Conservation (phyloP, 2,113 vertebrate species). For the Sphaerodactylus townsendi region DNA sequence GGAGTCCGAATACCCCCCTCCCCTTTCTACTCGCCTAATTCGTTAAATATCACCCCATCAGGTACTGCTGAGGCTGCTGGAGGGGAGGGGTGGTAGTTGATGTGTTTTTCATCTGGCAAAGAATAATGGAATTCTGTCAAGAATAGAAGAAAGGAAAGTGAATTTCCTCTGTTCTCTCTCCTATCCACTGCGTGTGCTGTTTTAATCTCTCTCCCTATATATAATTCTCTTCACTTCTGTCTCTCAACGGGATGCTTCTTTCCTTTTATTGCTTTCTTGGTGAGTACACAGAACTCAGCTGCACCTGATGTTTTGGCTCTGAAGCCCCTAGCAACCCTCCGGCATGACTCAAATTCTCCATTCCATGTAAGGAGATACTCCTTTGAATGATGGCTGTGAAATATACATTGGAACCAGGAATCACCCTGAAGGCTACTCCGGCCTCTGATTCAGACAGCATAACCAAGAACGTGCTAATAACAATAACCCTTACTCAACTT, state of each 20-base stretch:
- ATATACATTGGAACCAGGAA: conserved; percentile 17
- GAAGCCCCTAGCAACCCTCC: conserved; percentile 23
- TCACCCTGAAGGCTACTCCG: background rate
- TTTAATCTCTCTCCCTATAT: conserved; percentile 23
- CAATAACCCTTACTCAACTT: background rate
- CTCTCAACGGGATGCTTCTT: conserved; percentile 24
- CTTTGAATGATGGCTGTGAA: conserved; percentile 23
- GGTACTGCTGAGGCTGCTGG: background rate
- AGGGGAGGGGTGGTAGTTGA: background rate
- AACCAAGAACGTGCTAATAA: conserved; percentile 5
- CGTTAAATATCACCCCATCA: background rate
- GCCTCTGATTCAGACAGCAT: conserved; percentile 12
- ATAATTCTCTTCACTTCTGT: conserved; percentile 30
- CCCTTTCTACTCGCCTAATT: rapidly evolving
- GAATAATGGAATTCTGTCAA: conserved; percentile 36
- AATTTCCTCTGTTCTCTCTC: conserved; percentile 29
- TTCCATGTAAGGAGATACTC: background rate
- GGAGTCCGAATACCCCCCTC: background rate
- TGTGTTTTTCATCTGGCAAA: conserved; percentile 34
- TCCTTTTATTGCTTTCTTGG: conserved; percentile 35
- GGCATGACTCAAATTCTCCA: conserved; percentile 26
- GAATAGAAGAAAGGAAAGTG: conserved; percentile 49
- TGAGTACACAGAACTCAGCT: conserved; percentile 8
- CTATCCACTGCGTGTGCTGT: background rate
- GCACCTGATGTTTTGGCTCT: conserved; percentile 27